Evolutionary conservation across 2,113 vertebrate genomes (phyloP).

Genomic region (Corvus moneduloides): DNA sequence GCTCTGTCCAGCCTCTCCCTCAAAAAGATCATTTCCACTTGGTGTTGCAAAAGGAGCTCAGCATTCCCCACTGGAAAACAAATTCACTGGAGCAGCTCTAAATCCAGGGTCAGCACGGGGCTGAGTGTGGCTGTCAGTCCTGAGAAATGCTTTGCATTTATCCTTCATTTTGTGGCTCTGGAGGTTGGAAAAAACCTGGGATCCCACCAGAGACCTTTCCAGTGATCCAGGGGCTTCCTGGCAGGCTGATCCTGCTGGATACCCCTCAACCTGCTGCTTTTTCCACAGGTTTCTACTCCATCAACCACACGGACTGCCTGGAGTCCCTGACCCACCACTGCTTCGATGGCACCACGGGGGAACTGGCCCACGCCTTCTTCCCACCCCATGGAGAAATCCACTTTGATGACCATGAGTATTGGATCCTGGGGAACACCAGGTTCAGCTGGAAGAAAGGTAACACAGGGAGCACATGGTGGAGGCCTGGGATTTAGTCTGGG

Average conservation of each 20-base stretch:
- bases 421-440: slow-evolving; percentile 93
- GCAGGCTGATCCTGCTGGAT: neutral
- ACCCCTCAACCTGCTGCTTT: neutral
- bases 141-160: neutral
- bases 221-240: neutral
- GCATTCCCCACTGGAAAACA: neutral
- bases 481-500: neutral
- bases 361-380: slow-evolving; percentile 95
- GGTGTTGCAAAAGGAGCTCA: neutral
- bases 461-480: accelerated
- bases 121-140: neutral
- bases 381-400: slow-evolving; percentile 93
- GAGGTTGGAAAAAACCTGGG: neutral
- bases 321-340: slow-evolving; percentile 91
- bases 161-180: neutral
- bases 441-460: slow-evolving; percentile 97
- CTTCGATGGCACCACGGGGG: slow-evolving; percentile 94
- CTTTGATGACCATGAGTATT: slow-evolving; percentile 94
- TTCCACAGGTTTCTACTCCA: slow-evolving; percentile 89
- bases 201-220: neutral
- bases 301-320: slow-evolving; percentile 94
- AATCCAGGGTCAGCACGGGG: neutral
- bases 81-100: neutral
- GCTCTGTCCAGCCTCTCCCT: neutral
- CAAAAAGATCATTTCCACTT: neutral